Evolutionary conservation across 23 tunicate genomes (phyloP).

Genomic region (Oikopleura dioica): DNA sequence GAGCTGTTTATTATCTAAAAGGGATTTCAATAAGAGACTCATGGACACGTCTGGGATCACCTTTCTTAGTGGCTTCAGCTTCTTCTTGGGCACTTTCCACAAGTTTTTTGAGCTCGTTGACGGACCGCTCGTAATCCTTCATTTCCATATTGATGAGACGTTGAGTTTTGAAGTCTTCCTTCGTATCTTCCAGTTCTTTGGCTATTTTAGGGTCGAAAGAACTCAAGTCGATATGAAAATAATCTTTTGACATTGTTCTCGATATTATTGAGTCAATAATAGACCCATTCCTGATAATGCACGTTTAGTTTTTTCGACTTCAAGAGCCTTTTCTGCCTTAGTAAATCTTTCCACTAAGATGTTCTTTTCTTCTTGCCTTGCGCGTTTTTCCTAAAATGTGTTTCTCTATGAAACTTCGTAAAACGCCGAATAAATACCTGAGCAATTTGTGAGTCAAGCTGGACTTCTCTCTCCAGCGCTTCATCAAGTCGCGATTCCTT

Average conservation of each 20-base stretch:
- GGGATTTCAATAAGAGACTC: background rate
- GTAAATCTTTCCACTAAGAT: background rate
- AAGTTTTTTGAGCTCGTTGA: background rate
- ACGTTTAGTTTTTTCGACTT: background rate
- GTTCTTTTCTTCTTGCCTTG: background rate
- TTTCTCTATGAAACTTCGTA: no score
- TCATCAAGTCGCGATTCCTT: constrained; percentile 8
- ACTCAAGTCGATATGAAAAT: no score
- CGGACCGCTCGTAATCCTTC: constrained; percentile 6
- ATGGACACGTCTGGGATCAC: background rate
- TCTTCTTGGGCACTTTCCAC: background rate
- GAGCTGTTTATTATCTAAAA: background rate
- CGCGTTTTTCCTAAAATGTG: background rate
- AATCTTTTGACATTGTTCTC: no score
- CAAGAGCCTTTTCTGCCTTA: background rate
- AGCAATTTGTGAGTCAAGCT: background rate
- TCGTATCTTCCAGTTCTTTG: constrained; percentile 12
- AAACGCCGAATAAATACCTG: no score
- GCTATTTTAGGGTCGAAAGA: no score
- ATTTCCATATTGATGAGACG: constrained; percentile 6
- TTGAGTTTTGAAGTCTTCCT: constrained; percentile 11
- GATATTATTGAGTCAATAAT: no score
- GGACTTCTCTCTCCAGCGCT: constrained; percentile 1
- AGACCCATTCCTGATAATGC: no score
- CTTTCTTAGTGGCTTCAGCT: background rate